A percentile compares a stretch with the other conserved stretches of the same genome.
These are phyloP conservation scores for Ondatra zibethicus DNA, from an alignment of 2,113 vertebrate genomes.

Conservation along the genomic window DNA sequence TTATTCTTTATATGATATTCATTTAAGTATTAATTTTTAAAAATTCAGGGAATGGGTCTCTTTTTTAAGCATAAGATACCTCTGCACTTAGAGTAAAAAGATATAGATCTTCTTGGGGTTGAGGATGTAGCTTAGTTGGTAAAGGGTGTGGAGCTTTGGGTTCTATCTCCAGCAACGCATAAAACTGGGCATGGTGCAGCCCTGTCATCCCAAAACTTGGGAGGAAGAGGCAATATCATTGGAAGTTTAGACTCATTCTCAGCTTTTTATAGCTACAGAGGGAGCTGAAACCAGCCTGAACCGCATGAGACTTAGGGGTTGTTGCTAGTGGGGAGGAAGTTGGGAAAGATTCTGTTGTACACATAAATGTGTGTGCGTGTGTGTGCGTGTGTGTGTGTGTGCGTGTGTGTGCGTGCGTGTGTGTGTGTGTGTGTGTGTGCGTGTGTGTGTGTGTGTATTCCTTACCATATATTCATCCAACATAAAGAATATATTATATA, in stretches of 20 bases:
- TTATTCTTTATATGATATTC: background rate
- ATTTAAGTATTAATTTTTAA: constrained; percentile 17
- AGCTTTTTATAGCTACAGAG: background rate
- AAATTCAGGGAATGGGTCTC: background rate
- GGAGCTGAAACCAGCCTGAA: background rate
- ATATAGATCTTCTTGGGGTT: background rate
- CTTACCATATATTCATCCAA: background rate
- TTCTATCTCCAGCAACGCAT: background rate
- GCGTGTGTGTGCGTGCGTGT: background rate
- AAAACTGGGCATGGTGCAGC: too few relatives aligned
- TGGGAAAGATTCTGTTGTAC: background rate
- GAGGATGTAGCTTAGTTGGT: background rate
- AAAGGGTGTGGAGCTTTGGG: background rate
- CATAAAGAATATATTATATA: background rate
- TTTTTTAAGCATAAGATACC: constrained; percentile 12
- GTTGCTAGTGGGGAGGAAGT: background rate
- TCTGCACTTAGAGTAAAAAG: constrained; percentile 9
- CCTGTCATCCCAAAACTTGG: background rate
- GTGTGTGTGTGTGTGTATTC: background rate
- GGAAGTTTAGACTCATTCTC: background rate
- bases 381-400: background rate
- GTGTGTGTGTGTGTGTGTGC: background rate
- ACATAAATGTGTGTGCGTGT: background rate
- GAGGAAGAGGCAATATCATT: background rate
- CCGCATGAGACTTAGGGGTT: background rate